Base-by-base conservation (phyloP, 2,113 vertebrate genomes). In the Chelonoidis abingdonii region DNA sequence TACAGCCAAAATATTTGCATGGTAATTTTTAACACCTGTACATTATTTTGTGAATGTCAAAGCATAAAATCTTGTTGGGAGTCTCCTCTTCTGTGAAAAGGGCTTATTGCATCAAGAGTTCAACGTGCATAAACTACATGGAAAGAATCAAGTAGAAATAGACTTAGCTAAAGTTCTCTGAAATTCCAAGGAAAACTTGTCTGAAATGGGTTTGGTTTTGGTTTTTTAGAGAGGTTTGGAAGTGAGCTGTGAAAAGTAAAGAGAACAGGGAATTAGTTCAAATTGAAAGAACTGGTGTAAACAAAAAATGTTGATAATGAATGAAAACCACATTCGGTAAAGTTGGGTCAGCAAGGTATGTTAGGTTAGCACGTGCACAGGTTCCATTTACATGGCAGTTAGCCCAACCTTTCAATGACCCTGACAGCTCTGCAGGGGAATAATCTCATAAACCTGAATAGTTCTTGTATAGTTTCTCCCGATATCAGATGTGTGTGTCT, bases 321-420 rank as follows among this genome's bases (percentile, higher is more conserved):
- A 96, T 94, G 79, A 91, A 93, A 97, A 97, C 95, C 93, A 96
- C 96, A 96, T 96, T 97, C 79, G 52, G 94, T 97, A 93, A 72
- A 62, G 54, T 72, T 90, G 25, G 49, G 52, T 65, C 59, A 91
- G 84, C 1, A 38, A 75, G 94, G 86, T 95, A 96, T 80, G 72
- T 29, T 88, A 72, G 89, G 96, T 96, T 93, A 92, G 88, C 92
- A 97, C 93, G 69, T 94, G 92, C 91, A 83, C 78, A 92, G 95
- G 88, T 87, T 86, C 83, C 83, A 95, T 89, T 93, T 94, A 75
- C 52, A 92, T 50, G 95, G 96, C 94, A 97, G 89, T 76, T 93
- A 38, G 83, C 92, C 95, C 87, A 96, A 88, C 16, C 93, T 93
- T 95, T 95, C 62, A 5, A 47, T 95, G 96, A 97, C 97, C 94